Conservation (phyloP, 2,797 vertebrate species). For the Staurois parvus region DNA sequence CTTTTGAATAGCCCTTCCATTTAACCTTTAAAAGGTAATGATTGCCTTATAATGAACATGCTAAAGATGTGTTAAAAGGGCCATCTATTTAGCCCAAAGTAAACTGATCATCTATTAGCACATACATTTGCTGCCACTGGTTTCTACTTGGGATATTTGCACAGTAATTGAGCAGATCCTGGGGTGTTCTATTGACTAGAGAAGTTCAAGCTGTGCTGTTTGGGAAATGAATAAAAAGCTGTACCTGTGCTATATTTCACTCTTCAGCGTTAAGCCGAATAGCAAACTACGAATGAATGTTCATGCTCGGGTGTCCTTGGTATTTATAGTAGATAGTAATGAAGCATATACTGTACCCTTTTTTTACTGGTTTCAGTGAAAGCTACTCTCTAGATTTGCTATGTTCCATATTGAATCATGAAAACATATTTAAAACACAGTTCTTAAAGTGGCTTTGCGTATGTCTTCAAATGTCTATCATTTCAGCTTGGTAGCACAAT, state of each 20-base stretch:
- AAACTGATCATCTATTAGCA: constrained; percentile 58
- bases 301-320: too few species aligned
- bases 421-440: too few species aligned
- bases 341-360: too few species aligned
- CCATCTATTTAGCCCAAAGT: constrained; percentile 46
- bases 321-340: too few species aligned
- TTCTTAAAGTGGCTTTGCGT: too few species aligned
- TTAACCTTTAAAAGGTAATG: constrained; percentile 58
- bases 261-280: neutral
- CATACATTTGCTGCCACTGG: constrained; percentile 45
- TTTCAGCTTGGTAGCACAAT: too few species aligned
- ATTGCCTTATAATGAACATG: constrained; percentile 60
- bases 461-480: too few species aligned
- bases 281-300: too few species aligned
- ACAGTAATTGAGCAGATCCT: constrained; percentile 48
- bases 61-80: constrained; percentile 59
- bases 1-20: constrained; percentile 42
- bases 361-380: too few species aligned
- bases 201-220: constrained; percentile 31
- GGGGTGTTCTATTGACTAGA: constrained; percentile 35
- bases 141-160: constrained; percentile 47
- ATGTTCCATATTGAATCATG: too few species aligned
- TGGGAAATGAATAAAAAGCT: neutral
- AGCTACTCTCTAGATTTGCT: too few species aligned
- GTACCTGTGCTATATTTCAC: constrained; percentile 10